These are phyloP conservation scores for Periplaneta americana DNA, from an alignment of 1,140 invertebrate genomes.

Conservation along the genomic window DNA sequence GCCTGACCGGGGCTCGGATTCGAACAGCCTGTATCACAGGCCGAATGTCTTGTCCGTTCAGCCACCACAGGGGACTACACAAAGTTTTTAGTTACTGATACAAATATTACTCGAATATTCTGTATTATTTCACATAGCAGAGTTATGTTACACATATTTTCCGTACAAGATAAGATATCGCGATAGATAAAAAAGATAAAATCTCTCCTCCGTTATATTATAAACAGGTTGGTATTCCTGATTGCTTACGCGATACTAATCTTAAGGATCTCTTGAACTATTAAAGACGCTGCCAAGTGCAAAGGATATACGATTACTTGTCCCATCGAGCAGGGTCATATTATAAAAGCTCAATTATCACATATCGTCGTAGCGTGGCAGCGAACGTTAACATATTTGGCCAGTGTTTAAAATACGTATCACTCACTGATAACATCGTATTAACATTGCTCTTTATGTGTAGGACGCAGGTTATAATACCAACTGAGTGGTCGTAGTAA, in stretches of 20 bases:
- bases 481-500: not conserved
- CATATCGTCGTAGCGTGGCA: not conserved
- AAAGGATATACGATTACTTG: not conserved
- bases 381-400: not conserved
- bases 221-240: not conserved
- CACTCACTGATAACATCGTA: not conserved
- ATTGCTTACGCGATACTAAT: not conserved
- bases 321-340: not conserved
- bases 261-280: not conserved
- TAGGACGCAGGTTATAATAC: not conserved
- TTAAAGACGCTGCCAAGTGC: not conserved
- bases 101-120: too few relatives aligned
- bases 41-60: too few relatives aligned
- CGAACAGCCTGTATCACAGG: too few relatives aligned
- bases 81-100: too few relatives aligned
- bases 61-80: too few relatives aligned
- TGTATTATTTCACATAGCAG: too few relatives aligned
- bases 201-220: too few relatives aligned
- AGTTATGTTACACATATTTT: too few relatives aligned
- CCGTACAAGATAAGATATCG: too few relatives aligned
- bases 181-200: too few relatives aligned
- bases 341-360: not conserved
- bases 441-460: not conserved
- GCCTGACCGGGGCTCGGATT: too few relatives aligned
- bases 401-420: not conserved